Evolutionary conservation across 2,888 invertebrate species (phyloP).

Genomic region (Lasioglossum malachurum): DNA sequence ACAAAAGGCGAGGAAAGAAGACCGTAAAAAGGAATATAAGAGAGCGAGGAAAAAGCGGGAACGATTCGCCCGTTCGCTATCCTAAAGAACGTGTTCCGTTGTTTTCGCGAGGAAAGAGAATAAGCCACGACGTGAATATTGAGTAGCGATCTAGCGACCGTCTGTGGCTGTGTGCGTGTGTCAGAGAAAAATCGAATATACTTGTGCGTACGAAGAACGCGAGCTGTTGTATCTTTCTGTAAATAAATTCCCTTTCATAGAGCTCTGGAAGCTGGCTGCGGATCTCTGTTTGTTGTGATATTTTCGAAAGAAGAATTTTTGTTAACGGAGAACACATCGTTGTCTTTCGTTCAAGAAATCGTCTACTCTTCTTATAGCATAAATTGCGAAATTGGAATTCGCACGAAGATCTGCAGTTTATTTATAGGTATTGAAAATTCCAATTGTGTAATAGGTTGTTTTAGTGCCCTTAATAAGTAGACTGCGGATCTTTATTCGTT

Average conservation of each 20-base stretch:
- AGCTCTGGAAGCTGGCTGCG: background rate
- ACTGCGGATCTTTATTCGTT: background rate
- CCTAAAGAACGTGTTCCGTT: conserved; percentile 40
- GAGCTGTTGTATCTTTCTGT: conserved; percentile 31
- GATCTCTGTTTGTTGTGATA: background rate
- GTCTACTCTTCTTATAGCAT: background rate
- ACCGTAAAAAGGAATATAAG: background rate
- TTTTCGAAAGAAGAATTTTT: background rate
- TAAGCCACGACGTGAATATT: conserved; percentile 1
- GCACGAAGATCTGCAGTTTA: background rate
- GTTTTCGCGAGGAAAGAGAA: conserved; percentile 33
- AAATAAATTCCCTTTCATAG: conserved; percentile 3
- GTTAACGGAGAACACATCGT: background rate
- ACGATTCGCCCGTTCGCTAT: conserved; percentile 24
- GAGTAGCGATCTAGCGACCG: conserved; percentile 18
- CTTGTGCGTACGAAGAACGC: conserved; percentile 23
- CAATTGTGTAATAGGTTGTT: background rate
- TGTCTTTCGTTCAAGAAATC: background rate
- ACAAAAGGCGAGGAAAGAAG: background rate
- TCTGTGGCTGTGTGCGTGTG: background rate
- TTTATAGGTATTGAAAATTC: background rate
- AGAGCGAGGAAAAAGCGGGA: background rate
- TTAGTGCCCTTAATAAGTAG: background rate
- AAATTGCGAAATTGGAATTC: background rate
- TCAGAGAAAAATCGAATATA: conserved; percentile 6